These are phyloP conservation scores for Conomelus anceps DNA, from an alignment of 2,888 invertebrate species.

Conservation along the genomic window DNA sequence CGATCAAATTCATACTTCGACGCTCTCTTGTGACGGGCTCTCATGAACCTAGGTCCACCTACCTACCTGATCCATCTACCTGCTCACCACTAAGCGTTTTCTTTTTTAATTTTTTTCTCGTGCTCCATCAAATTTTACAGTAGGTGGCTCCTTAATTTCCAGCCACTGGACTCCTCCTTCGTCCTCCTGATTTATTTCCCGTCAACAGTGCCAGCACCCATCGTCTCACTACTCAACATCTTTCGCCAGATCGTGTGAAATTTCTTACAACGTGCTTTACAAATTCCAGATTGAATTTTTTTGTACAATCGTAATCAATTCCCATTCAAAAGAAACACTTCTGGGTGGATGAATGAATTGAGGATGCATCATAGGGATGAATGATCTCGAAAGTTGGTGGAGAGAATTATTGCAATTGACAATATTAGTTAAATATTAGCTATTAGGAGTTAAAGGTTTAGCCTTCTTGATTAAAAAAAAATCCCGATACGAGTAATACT, in stretches of 20 bases:
- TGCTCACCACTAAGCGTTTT: not conserved
- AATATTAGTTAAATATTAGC: no score
- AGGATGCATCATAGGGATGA: not conserved
- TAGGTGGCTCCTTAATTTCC: not conserved
- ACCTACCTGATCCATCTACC: not conserved
- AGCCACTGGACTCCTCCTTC: not conserved
- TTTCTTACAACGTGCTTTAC: not conserved
- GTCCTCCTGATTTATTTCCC: not conserved
- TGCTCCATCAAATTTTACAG: not conserved
- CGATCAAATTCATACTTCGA: constrained; percentile 6
- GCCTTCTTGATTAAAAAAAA: no score
- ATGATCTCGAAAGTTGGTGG: not conserved
- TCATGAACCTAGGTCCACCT: not conserved
- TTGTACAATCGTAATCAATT: not conserved
- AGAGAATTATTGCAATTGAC: no score
- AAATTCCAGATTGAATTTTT: not conserved
- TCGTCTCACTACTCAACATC: not conserved
- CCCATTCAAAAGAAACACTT: not conserved
- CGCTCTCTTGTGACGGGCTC: not conserved
- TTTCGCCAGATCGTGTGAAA: not conserved
- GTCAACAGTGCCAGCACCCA: not conserved
- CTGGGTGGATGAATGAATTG: not conserved
- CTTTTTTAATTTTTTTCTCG: not conserved
- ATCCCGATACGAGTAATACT: no score
- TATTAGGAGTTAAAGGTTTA: no score